Base-by-base conservation (phyloP, 1,140 invertebrate species). In the Philaenus spumarius region DNA sequence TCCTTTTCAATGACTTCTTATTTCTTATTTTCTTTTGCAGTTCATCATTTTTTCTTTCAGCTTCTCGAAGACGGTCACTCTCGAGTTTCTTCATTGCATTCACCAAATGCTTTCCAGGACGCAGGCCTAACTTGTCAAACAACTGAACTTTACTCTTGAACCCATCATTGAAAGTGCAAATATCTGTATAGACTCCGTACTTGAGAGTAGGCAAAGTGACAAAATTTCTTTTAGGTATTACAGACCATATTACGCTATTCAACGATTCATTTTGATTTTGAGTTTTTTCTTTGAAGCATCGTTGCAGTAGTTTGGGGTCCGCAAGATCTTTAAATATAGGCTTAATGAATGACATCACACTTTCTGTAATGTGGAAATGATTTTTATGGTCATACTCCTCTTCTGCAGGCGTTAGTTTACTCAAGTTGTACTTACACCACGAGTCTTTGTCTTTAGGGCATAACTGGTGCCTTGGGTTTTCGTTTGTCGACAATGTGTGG, bases 401-500 rank as follows among this genome's bases (percentile, higher is more conserved):
- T 20, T 40, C n/a, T n/a, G n/a, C n/a, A n/a, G n/a, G n/a, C n/a
- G n/a, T n/a, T n/a, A n/a, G n/a, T n/a, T n/a, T n/a, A n/a, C n/a
- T n/a, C n/a, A n/a, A n/a, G n/a, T 24, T 43, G 20, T 45, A 45
- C 46, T 46, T 45, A 12, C 40, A 46, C 54, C 54, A 56, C n/a
- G 54, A 62, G 12, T 61, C 34, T 34, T 46, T 46, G 50, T 59
- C 65, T 24, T 52, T 14, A 2, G 62, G 63, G 45, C 64, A 67
- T 39, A 62, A 42, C 15, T 55, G 2, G 43, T 67, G 64, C 39
- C 55, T 50, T 14, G 62, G 64, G 15, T 67, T 64, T 45, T 55
- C 47, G 34, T 68, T 57, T 1, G 64, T 67, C 7, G 67, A 67
- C 45, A 59, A 55, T 50, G 61, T 63, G 37, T 68, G 64, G 40